Conservation (phyloP, 2,888 invertebrate genomes). For the Octonoba sinensis region DNA sequence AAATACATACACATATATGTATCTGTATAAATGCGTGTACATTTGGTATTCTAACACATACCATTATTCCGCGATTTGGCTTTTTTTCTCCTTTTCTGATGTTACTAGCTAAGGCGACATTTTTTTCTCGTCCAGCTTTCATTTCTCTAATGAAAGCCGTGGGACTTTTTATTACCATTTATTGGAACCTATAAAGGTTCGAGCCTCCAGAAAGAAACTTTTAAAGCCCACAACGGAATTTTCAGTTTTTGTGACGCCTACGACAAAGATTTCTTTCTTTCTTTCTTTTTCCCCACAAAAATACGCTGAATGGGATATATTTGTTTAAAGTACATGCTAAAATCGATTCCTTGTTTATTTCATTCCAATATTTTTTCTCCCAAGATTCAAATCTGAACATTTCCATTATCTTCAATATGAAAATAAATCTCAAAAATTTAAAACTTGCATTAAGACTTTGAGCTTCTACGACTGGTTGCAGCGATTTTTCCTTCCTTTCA, state of each 20-base stretch:
- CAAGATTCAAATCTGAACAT: no score
- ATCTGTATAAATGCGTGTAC: constrained; percentile 13
- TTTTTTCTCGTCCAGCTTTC: constrained; percentile 5
- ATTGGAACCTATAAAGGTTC: constrained; percentile 31
- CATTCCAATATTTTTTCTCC: no score
- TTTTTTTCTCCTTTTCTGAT: constrained; percentile 26
- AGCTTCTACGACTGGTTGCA: no score
- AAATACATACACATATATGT: constrained; percentile 36
- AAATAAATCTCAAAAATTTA: no score
- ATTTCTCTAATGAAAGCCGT: constrained; percentile 35
- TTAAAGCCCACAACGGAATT: constrained; percentile 31
- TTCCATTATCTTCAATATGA: no score
- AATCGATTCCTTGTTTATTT: no score
- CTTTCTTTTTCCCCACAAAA: no score
- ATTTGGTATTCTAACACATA: constrained; percentile 8
- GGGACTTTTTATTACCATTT: constrained; percentile 41
- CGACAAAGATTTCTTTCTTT: neutral
- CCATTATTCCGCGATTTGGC: constrained; percentile 12
- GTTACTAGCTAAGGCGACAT: constrained; percentile 14
- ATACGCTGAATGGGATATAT: no score
- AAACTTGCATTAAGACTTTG: no score
- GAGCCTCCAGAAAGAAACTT: constrained; percentile 17
- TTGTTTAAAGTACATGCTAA: no score
- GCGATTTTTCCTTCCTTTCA: no score
- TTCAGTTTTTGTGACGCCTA: neutral